Conservation (phyloP, 1,140 invertebrate species). For the Cyrtorhinus lividipennis region DNA sequence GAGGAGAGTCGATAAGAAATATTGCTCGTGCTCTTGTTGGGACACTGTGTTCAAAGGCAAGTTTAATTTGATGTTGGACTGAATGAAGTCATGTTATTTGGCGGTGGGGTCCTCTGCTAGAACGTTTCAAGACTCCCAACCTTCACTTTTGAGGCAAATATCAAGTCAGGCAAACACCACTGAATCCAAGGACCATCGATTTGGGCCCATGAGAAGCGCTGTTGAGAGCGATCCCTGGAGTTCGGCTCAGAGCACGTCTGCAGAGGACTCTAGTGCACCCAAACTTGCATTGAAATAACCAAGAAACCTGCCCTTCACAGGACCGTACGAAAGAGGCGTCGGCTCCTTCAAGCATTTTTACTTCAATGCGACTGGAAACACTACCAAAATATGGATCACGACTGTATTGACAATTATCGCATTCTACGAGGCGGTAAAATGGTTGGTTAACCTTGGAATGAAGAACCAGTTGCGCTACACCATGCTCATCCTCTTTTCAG, state of each 20-base stretch:
- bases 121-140: too few relatives aligned
- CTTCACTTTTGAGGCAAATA: too few relatives aligned
- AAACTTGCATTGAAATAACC: too few relatives aligned
- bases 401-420: conserved; percentile 48
- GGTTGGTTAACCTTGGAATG: conserved; percentile 41
- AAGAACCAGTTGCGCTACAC: conserved; percentile 40
- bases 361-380: conserved; percentile 62
- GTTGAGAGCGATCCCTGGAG: too few relatives aligned
- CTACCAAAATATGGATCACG: conserved; percentile 59
- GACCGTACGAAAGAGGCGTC: conserved; percentile 57
- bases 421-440: conserved; percentile 55
- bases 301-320: conserved; percentile 32
- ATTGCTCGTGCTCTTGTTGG: conserved; percentile 25
- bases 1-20: conserved; percentile 19
- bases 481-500: conserved; percentile 55
- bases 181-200: too few relatives aligned
- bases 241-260: too few relatives aligned
- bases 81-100: too few relatives aligned
- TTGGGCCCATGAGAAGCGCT: too few relatives aligned
- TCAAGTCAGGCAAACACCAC: too few relatives aligned
- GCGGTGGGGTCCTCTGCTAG: too few relatives aligned
- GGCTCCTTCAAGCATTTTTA: conserved; percentile 68
- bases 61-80: too few relatives aligned
- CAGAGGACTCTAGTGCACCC: too few relatives aligned
- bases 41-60: conserved; percentile 26